Conservation (phyloP, 1,140 invertebrate species). For the Macrocentrus cingulum region DNA sequence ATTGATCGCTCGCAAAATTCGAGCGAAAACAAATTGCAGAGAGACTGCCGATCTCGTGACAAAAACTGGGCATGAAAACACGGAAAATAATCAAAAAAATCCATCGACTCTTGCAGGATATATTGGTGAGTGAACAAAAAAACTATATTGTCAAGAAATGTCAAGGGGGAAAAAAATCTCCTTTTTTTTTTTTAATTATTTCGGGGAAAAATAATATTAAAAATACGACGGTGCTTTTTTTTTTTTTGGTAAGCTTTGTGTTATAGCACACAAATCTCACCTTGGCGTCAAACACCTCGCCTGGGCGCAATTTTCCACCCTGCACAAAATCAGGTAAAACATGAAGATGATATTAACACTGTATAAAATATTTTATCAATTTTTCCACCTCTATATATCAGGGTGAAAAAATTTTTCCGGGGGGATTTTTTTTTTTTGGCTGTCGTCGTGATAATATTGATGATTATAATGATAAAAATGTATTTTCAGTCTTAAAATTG, state of each 20-base stretch:
- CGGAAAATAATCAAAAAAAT: slow-evolving; percentile 36
- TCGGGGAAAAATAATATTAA: slow-evolving; percentile 33
- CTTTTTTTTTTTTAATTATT: too few species aligned
- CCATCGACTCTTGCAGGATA: too few species aligned
- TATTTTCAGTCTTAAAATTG: too few species aligned
- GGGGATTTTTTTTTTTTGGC: too few species aligned
- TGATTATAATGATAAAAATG: too few species aligned
- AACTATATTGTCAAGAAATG: neutral
- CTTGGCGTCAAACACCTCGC: slow-evolving; percentile 76
- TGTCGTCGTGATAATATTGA: too few species aligned
- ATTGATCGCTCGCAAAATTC: neutral
- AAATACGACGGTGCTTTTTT: slow-evolving; percentile 8
- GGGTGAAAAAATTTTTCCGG: too few species aligned
- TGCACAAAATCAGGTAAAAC: slow-evolving; percentile 59
- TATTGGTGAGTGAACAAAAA: too few species aligned
- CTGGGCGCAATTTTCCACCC: slow-evolving; percentile 75
- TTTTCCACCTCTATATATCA: too few species aligned
- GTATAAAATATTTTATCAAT: slow-evolving; percentile 2
- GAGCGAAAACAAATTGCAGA: too few species aligned
- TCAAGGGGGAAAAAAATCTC: slow-evolving; percentile 29
- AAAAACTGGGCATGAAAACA: slow-evolving; percentile 34
- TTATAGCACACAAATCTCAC: slow-evolving; percentile 70
- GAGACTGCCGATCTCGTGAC: neutral
- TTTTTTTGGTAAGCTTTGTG: slow-evolving; percentile 64
- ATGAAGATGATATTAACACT: slow-evolving; percentile 36